phyloP scores from a whole-genome alignment of 2,113 vertebrate genomes.

The Loxodonta africana region DNA sequence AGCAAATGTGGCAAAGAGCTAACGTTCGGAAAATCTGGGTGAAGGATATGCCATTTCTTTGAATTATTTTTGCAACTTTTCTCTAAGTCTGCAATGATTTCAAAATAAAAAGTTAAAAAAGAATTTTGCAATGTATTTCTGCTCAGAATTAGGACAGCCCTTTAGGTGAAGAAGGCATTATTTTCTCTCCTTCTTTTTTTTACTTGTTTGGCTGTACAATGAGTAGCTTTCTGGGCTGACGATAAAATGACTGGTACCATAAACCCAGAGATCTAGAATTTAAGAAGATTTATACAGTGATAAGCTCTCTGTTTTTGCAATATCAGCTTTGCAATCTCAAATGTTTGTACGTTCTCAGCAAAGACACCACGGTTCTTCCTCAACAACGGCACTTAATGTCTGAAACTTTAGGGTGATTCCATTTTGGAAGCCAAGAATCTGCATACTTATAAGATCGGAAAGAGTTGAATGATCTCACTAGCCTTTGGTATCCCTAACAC shows the following conservation, averaged over 20 bases:
- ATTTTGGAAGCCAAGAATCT: not conserved
- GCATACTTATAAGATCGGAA: not conserved
- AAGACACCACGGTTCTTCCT: not conserved
- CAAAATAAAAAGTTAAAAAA: conserved; percentile 42
- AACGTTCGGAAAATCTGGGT: not conserved
- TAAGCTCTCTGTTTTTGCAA: not conserved
- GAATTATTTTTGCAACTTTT: conserved; percentile 64
- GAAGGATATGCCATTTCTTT: conserved; percentile 32
- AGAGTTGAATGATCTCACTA: not conserved
- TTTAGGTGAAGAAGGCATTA: not conserved
- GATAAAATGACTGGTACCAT: not conserved
- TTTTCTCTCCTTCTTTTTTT: not conserved
- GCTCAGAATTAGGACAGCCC: conserved; percentile 48
- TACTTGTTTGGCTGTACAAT: not conserved
- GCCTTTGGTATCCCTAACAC: conserved; percentile 39
- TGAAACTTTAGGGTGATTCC: not conserved
- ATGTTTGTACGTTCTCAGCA: not conserved
- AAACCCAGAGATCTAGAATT: not conserved
- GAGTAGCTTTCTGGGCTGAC: not conserved
- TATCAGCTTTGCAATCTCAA: not conserved
- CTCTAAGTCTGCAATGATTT: conserved; percentile 58
- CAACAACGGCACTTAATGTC: not conserved
- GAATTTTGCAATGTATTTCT: conserved; percentile 10
- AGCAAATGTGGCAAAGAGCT: not conserved
- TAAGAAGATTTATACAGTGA: not conserved